A percentile compares a stretch with the other conserved stretches of the same genome.
These are phyloP conservation scores for Procambarus virginalis DNA, from an alignment of 1,140 invertebrate species.

Conservation along the genomic window DNA sequence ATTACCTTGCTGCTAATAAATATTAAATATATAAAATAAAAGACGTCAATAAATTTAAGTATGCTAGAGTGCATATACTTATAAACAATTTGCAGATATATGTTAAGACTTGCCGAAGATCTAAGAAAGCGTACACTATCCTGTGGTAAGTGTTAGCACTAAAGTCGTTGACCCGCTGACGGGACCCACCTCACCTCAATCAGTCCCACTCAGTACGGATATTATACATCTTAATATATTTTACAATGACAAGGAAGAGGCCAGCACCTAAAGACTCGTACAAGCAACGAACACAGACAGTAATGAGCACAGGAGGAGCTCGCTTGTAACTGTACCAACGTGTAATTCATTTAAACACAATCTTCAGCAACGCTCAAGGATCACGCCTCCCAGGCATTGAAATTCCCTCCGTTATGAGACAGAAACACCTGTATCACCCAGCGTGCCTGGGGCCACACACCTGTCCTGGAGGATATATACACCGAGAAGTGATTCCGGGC, in stretches of 20 bases:
- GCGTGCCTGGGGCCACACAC: neutral
- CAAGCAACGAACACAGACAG: neutral
- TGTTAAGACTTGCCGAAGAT: neutral
- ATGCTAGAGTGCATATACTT: neutral
- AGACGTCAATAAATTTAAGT: neutral
- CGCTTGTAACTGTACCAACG: neutral
- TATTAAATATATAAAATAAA: neutral
- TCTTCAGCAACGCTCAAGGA: neutral
- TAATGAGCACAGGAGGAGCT: neutral
- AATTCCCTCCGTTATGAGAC: conserved; percentile 23
- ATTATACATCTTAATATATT: neutral
- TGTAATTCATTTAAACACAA: neutral
- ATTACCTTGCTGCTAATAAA: neutral
- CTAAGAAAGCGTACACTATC: conserved; percentile 1
- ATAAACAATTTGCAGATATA: too few species aligned
- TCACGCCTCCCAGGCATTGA: conserved; percentile 33
- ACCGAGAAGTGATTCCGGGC: too few species aligned
- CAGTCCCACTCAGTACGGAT: conserved; percentile 26
- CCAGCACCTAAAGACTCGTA: neutral
- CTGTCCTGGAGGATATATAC: neutral
- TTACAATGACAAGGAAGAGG: neutral
- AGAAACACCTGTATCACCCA: neutral
- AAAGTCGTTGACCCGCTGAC: conserved; percentile 42
- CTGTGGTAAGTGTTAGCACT: neutral
- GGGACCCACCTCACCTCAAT: neutral